Conservation (phyloP, 2,797 vertebrate genomes). For the Dipus sagitta region DNA sequence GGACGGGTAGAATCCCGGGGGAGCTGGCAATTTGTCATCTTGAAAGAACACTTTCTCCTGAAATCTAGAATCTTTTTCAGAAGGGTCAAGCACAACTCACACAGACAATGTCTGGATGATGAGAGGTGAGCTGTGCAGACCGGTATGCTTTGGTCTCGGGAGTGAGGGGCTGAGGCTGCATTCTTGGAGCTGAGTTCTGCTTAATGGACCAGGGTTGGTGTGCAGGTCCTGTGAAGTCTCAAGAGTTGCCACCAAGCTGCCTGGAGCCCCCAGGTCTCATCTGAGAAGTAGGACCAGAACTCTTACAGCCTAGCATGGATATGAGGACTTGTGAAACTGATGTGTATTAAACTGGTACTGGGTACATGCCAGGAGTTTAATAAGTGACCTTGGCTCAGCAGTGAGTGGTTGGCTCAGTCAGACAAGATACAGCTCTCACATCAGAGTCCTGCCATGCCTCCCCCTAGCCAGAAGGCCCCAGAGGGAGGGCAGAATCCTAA, state of each 20-base stretch:
- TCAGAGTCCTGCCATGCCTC: accelerated
- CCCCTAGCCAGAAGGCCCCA: not conserved
- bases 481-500: not conserved
- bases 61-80: not conserved
- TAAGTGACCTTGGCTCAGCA: accelerated
- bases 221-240: not conserved
- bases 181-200: accelerated
- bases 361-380: not conserved
- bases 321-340: accelerated
- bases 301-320: accelerated
- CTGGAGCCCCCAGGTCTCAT: not conserved
- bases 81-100: not conserved
- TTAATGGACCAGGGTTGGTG: not conserved
- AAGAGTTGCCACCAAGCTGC: not conserved
- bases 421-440: accelerated
- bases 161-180: not conserved
- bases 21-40: not conserved
- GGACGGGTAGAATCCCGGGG: not conserved
- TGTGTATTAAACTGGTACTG: accelerated
- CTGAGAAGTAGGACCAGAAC: not conserved
- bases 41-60: not conserved
- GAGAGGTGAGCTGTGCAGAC: not conserved
- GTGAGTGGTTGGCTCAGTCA: not conserved
- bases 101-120: accelerated
- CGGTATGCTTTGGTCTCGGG: not conserved